Conservation (phyloP, 37 sponge, comb jelly and placozoan species). For the Hormiphora californensis region DNA sequence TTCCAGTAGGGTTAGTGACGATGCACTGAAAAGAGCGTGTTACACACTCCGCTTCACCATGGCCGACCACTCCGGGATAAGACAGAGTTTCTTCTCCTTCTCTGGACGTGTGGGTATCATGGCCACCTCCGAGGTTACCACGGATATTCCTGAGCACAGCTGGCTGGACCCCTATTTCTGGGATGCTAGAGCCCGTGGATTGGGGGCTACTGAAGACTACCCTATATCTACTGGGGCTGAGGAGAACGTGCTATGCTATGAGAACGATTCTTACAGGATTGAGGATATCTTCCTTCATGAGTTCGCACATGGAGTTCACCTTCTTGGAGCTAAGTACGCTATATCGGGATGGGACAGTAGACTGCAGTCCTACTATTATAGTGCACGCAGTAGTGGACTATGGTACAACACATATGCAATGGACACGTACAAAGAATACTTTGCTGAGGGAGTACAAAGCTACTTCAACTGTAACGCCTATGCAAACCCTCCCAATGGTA, state of each 20-base stretch:
- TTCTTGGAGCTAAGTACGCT: constrained; percentile 40
- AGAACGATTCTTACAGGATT: not conserved
- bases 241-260: constrained; percentile 42
- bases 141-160: constrained; percentile 38
- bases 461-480: not conserved
- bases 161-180: constrained; percentile 47
- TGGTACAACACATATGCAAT: constrained; percentile 41
- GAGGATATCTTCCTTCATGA: constrained; percentile 43
- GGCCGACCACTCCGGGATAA: constrained; percentile 39
- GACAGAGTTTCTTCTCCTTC: not conserved
- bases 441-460: constrained; percentile 27
- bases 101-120: constrained; percentile 37
- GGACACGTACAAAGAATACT: constrained; percentile 28
- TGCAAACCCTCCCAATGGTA: not conserved
- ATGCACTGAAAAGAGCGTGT: constrained; percentile 8
- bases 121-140: constrained; percentile 14
- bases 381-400: not conserved
- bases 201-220: constrained; percentile 37
- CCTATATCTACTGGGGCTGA: constrained; percentile 52
- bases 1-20: constrained; percentile 31
- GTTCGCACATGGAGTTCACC: constrained; percentile 20
- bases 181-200: constrained; percentile 45
- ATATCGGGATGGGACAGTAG: not conserved
- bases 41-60: not conserved
- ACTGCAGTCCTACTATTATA: not conserved